These are phyloP conservation scores for Ochlodes sylvanus DNA, from an alignment of 2,888 invertebrate species.

Conservation along the genomic window DNA sequence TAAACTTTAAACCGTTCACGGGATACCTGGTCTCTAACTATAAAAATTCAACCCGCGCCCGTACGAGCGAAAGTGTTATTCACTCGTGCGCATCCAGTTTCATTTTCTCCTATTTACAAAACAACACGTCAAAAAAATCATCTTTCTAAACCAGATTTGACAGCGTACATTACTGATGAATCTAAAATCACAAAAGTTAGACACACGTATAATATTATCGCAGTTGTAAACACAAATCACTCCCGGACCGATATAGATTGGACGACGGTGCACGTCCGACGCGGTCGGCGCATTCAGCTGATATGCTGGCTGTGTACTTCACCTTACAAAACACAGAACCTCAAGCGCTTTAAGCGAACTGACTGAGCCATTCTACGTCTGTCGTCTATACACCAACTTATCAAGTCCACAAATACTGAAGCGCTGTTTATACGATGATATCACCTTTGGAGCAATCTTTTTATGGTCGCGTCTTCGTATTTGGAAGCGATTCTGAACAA, in stretches of 20 bases:
- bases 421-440: constrained; percentile 45
- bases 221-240: constrained; percentile 54
- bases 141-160: neutral
- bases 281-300: constrained; percentile 60
- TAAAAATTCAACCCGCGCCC: constrained; percentile 48
- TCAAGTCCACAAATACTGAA: constrained; percentile 41
- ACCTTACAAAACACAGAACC: constrained; percentile 45
- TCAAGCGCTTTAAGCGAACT: constrained; percentile 50
- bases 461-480: constrained; percentile 34
- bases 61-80: constrained; percentile 69
- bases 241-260: constrained; percentile 51
- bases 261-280: constrained; percentile 58
- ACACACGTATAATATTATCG: constrained; percentile 5
- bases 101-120: constrained; percentile 45
- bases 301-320: constrained; percentile 54
- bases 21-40: constrained; percentile 49
- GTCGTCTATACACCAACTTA: constrained; percentile 29
- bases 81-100: constrained; percentile 74
- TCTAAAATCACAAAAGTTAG: constrained; percentile 19
- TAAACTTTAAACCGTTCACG: constrained; percentile 22
- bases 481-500: constrained; percentile 29
- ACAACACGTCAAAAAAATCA: neutral
- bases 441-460: constrained; percentile 41
- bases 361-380: constrained; percentile 17
- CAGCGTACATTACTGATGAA: constrained; percentile 6